Base-by-base conservation (phyloP, 2,113 vertebrate genomes). In the Capreolus pygargus region DNA sequence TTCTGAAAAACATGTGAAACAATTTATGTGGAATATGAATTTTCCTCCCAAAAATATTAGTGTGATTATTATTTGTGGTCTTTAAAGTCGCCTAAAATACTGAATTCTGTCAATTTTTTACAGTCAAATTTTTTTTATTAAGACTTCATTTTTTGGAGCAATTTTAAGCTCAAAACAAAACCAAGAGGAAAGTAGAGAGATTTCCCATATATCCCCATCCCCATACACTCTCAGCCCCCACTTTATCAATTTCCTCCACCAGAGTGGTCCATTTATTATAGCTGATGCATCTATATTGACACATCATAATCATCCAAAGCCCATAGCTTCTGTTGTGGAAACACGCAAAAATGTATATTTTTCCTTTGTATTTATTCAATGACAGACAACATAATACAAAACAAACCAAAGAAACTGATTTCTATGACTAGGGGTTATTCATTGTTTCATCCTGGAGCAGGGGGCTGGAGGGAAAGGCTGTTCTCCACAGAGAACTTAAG, bases 351-450 rank as follows among this genome's bases (percentile, higher is more conserved):
- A 55, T 25, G 81, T 36, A 10, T 39, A 27, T 39, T n/a, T 82
- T 83, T 86, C 97, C 97, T 83, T 97, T 95, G 96, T 98, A 97
- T 98, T 98, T 98, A 97, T 98, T 98, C 97, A 99, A 98, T 98
- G 98, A 98, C 98, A 98, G 98, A 99, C 98, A 99, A 98, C 1
- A 1, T 98, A 98, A 99, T 98, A 98, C 93, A 98, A 97, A 99
- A 92, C 97, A 98, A 99, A 99, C 97, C 0, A 97, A 98, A 98
- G 76, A 98, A 97, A 94, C 90, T 97, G 95, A 97, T 98, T 97
- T 96, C 96, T 98, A 98, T 91, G 94, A 98, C 98, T 99, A 99
- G 98, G 79, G 98, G 97, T 98, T 98, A 98, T 14, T 95, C 81
- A 74, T 94, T 97, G 97, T 50, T 90, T 98, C 97, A 94, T 95